A percentile compares a stretch with the other conserved stretches of the same genome.
phyloP scores from a whole-genome alignment of 2,113 vertebrate species.

The Xiphias gladius region DNA sequence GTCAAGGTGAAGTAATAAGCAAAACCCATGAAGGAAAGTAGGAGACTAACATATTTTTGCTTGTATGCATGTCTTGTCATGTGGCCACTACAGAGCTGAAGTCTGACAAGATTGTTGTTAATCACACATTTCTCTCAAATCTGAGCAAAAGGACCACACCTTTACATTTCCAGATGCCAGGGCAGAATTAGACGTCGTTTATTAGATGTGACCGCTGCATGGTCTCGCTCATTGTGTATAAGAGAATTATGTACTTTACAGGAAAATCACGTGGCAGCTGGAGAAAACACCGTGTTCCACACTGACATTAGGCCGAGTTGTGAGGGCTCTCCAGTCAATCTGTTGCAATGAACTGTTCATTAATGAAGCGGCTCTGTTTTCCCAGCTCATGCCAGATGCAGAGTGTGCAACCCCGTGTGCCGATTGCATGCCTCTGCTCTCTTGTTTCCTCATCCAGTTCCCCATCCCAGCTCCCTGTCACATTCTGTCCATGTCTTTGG shows the following conservation, averaged over 20 bases:
- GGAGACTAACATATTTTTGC: neutral
- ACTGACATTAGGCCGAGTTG: slow-evolving; percentile 36
- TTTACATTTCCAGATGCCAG: slow-evolving; percentile 34
- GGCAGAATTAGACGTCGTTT: slow-evolving; percentile 10
- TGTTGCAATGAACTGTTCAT: slow-evolving; percentile 56
- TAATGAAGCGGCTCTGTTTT: slow-evolving; percentile 42
- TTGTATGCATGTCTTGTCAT: neutral
- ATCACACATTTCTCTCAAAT: neutral
- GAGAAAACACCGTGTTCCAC: slow-evolving; percentile 24
- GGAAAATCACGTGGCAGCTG: slow-evolving; percentile 19
- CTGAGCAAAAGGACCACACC: neutral
- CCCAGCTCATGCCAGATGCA: slow-evolving; percentile 54
- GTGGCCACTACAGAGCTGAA: neutral
- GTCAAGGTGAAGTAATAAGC: neutral
- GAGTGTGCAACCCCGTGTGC: slow-evolving; percentile 31
- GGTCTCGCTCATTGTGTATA: slow-evolving; percentile 4
- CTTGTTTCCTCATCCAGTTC: slow-evolving; percentile 58
- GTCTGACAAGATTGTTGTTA: neutral
- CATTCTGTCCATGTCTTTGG: slow-evolving; percentile 51
- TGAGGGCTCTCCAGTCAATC: slow-evolving; percentile 54
- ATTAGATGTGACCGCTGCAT: slow-evolving; percentile 9
- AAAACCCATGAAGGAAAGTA: neutral
- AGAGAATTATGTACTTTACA: slow-evolving; percentile 11
- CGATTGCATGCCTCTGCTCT: slow-evolving; percentile 51
- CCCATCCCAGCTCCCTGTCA: slow-evolving; percentile 26